phyloP scores from a whole-genome alignment of 2,888 invertebrate genomes.

The Chesias legatella region DNA sequence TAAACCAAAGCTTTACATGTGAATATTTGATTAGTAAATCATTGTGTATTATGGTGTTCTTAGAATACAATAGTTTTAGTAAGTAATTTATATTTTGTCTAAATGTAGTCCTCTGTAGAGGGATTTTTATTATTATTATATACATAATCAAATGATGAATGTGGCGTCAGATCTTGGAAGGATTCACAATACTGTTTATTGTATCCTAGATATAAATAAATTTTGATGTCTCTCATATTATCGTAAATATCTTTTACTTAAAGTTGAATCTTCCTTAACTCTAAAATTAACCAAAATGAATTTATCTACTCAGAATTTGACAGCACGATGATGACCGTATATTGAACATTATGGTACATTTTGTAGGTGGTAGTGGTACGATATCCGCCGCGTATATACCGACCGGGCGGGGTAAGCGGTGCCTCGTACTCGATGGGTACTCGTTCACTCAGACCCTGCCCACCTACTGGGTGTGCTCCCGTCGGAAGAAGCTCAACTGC shows the following conservation, averaged over 20 bases:
- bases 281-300: no score
- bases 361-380: conserved; percentile 39
- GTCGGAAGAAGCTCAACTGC: conserved; percentile 41
- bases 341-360: neutral
- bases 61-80: conserved; percentile 16
- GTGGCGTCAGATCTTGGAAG: conserved; percentile 9
- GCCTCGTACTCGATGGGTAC: conserved; percentile 54
- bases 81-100: conserved; percentile 17
- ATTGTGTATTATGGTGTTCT: conserved; percentile 13
- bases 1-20: conserved; percentile 23
- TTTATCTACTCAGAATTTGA: no score
- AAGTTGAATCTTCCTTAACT: no score
- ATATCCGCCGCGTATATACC: conserved; percentile 57
- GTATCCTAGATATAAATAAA: conserved; percentile 21
- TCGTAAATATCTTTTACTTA: conserved; percentile 4
- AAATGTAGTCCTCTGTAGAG: conserved; percentile 20
- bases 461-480: conserved; percentile 53
- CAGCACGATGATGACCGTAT: neutral
- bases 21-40: conserved; percentile 16
- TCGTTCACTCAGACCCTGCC: conserved; percentile 45
- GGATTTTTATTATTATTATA: conserved; percentile 11
- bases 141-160: conserved; percentile 9
- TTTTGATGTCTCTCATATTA: conserved; percentile 14
- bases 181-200: conserved; percentile 16
- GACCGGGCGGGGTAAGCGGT: conserved; percentile 52